Conservation (phyloP, 2,888 invertebrate species). For the Pachymerium ferrugineum region DNA sequence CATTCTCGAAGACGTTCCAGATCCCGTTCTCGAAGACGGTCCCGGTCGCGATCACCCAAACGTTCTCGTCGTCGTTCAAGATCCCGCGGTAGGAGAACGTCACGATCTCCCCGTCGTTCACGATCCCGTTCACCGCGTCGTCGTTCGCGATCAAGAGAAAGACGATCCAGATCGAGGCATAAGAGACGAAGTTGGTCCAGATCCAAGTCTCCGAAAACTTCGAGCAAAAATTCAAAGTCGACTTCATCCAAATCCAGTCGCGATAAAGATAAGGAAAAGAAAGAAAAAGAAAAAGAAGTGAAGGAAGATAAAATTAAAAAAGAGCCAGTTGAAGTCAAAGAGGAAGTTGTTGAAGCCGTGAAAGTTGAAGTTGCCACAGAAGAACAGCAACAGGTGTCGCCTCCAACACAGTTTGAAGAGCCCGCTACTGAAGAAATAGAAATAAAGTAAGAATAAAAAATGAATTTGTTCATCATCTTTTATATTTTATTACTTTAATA, state of each 20-base stretch:
- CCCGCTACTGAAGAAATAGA: slow-evolving; percentile 33
- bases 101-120: slow-evolving; percentile 32
- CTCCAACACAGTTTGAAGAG: not conserved
- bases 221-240: slow-evolving; percentile 18
- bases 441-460: not conserved
- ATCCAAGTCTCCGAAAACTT: slow-evolving; percentile 34
- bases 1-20: slow-evolving; percentile 53
- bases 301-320: slow-evolving; percentile 34
- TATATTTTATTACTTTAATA: not conserved
- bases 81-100: slow-evolving; percentile 38
- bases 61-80: slow-evolving; percentile 39
- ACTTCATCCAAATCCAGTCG: no score
- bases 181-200: slow-evolving; percentile 35
- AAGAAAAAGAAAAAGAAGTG: slow-evolving; percentile 1
- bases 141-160: slow-evolving; percentile 32
- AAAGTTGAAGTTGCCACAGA: not conserved
- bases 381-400: not conserved
- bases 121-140: slow-evolving; percentile 35
- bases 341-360: slow-evolving; percentile 34
- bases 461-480: not conserved
- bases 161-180: slow-evolving; percentile 33
- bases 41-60: slow-evolving; percentile 47
- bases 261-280: slow-evolving; percentile 29
- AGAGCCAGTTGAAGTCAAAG: slow-evolving; percentile 31
- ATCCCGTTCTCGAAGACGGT: slow-evolving; percentile 56